These are phyloP conservation scores for Xanthostigma xanthostigma DNA, from an alignment of 2,888 invertebrate species.

Conservation along the genomic window DNA sequence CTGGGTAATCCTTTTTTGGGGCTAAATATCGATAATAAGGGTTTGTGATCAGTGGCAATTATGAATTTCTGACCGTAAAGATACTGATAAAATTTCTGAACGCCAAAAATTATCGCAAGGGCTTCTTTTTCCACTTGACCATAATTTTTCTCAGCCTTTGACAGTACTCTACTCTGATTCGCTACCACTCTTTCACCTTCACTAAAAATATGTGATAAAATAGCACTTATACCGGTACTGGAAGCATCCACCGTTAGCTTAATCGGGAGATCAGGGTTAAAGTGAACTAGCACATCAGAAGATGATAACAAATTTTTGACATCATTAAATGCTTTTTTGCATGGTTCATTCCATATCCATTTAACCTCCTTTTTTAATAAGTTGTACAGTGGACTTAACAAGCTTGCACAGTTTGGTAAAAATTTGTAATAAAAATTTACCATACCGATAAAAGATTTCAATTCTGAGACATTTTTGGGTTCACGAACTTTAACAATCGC, in stretches of 20 bases:
- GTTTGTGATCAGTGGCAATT: constrained; percentile 2
- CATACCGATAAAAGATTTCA: neutral
- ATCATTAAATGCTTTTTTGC: neutral
- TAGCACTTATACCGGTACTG: neutral
- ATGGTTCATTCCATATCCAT: neutral
- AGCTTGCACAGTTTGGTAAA: neutral
- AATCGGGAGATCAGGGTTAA: neutral
- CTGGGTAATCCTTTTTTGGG: neutral
- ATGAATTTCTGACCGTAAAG: neutral
- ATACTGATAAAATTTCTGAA: neutral
- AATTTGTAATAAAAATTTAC: neutral
- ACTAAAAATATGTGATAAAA: neutral
- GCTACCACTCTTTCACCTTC: constrained; percentile 7
- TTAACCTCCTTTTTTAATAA: neutral
- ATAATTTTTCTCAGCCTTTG: constrained; percentile 7
- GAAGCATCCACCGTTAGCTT: constrained; percentile 5
- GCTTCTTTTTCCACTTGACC: constrained; percentile 9
- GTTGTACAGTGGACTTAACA: neutral
- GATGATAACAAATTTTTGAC: neutral
- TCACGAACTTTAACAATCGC: constrained; percentile 9
- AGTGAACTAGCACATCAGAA: neutral
- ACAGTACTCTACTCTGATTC: constrained; percentile 9
- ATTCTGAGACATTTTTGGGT: neutral
- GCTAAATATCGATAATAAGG: neutral
- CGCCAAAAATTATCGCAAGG: constrained; percentile 1